Base-by-base conservation (phyloP, 1,140 invertebrate genomes). In the Pissodes strobi region DNA sequence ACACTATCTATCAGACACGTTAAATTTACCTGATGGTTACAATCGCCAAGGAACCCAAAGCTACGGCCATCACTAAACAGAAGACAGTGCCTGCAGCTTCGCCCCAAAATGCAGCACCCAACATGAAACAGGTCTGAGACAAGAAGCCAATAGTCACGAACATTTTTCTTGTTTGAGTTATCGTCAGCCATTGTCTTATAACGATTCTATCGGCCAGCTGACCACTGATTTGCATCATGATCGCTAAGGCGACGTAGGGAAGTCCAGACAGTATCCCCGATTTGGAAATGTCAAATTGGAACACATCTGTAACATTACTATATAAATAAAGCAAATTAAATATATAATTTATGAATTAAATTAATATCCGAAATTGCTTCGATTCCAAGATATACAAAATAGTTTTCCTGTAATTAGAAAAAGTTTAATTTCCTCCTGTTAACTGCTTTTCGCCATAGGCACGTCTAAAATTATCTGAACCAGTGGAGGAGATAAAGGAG, bases 1-100 rank as follows among this genome's bases (percentile, higher is more conserved):
- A 30, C 27, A 6, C 12, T 30, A 30, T 6, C 12, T 4, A 30
- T 6, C 12, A 12, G 12, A 4, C 4, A 30, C 5, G 5, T 41
- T n/a, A n/a, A n/a, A n/a, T n/a, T n/a, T 79, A 90, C 89, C 88
- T 88, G 76, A 91, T 94, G 46, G 90, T 93, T 12, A 90, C 88
- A 90, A 91, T 94, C 4, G 92, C 90, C 75, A 95, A 93, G 0
- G 91, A 93, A 23, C 92, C 92, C 6, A 94, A 80, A 0, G 93
- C 92, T 4, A 95, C 91, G n/a, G 93, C 92, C 55, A 94, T 83
- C 0, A 90, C 92, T 5, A 97, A 82, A 75, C 86, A 94, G 1
- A 86, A 80, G 9, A 94, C 83, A 22, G 88, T 90, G 25, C 85
- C 84, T 0, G 78, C 80, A 9, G 88, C 82, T n/a, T 86, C 84